Percentiles rank a stretch among this genome's conserved stretches.
Conservation (phyloP, 2,888 invertebrate genomes). For the Deilephila porcellus region DNA sequence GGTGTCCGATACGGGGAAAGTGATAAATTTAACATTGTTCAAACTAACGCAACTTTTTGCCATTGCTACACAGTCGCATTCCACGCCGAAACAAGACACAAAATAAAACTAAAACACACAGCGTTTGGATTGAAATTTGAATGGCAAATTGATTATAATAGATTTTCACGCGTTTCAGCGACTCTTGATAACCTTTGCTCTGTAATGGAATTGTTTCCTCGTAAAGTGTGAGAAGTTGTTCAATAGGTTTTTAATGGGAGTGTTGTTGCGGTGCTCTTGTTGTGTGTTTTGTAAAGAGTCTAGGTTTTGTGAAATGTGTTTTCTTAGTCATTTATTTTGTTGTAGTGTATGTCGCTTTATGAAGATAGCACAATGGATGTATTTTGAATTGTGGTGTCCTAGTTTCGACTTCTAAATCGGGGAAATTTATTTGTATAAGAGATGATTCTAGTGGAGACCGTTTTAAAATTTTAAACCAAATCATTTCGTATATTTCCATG, state of each 20-base stretch:
- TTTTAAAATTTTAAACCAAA: no score
- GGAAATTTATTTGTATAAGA: no score
- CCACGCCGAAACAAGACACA: not conserved
- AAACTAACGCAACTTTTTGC: slow-evolving; percentile 50
- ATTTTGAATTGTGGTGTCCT: no score
- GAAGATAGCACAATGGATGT: no score
- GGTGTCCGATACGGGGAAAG: slow-evolving; percentile 65
- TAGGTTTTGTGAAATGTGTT: not conserved
- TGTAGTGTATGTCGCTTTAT: not conserved
- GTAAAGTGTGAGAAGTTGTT: slow-evolving; percentile 21
- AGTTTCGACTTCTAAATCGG: no score
- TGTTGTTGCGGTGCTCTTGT: not conserved
- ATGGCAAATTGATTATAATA: slow-evolving; percentile 15
- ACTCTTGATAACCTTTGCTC: slow-evolving; percentile 18
- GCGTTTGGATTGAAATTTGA: not conserved
- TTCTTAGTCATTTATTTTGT: no score
- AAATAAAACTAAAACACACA: not conserved
- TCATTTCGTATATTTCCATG: no score
- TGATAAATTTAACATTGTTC: slow-evolving; percentile 62
- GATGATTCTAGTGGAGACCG: no score
- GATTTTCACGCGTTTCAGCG: slow-evolving; percentile 13
- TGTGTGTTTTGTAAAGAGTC: not conserved
- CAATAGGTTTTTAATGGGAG: slow-evolving; percentile 5
- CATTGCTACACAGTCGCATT: slow-evolving; percentile 42
- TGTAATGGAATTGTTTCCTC: slow-evolving; percentile 21